phyloP scores from a whole-genome alignment of 1,140 invertebrate genomes.

The Cryptotermes secundus region DNA sequence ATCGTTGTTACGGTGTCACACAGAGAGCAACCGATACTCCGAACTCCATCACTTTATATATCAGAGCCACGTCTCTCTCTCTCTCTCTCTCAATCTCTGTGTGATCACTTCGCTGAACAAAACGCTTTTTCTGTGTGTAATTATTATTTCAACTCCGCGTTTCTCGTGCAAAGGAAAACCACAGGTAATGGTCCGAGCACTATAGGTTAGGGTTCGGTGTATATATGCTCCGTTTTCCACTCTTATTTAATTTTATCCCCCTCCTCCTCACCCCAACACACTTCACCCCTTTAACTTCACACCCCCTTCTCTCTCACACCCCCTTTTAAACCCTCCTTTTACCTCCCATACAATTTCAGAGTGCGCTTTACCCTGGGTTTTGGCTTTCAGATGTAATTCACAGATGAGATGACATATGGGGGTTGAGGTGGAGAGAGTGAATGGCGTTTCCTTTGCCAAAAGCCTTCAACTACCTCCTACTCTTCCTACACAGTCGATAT shows the following conservation, averaged over 20 bases:
- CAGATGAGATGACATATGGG: constrained; percentile 25
- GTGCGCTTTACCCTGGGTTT: constrained; percentile 6
- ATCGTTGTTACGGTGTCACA: not conserved
- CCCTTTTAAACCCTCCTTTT: constrained; percentile 19
- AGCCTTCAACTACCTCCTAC: constrained; percentile 23
- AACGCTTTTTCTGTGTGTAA: constrained; percentile 1
- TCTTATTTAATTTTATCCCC: constrained; percentile 17
- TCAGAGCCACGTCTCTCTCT: not conserved
- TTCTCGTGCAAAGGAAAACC: not conserved
- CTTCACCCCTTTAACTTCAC: constrained; percentile 18
- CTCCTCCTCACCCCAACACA: not conserved
- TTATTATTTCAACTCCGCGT: constrained; percentile 11
- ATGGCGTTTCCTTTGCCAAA: constrained; percentile 29
- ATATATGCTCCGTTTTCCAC: not conserved
- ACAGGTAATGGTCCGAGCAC: constrained; percentile 3
- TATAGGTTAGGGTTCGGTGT: not conserved
- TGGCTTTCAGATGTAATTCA: constrained; percentile 26
- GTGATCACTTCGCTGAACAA: constrained; percentile 19
- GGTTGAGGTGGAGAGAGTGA: not conserved
- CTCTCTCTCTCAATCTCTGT: not conserved
- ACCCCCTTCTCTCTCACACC: constrained; percentile 6
- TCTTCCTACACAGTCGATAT: constrained; percentile 22
- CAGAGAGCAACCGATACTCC: not conserved
- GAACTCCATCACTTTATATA: constrained; percentile 8
- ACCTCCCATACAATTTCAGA: constrained; percentile 16